Base-by-base conservation (phyloP, 2,888 invertebrate species). In the Plebejus melissa region DNA sequence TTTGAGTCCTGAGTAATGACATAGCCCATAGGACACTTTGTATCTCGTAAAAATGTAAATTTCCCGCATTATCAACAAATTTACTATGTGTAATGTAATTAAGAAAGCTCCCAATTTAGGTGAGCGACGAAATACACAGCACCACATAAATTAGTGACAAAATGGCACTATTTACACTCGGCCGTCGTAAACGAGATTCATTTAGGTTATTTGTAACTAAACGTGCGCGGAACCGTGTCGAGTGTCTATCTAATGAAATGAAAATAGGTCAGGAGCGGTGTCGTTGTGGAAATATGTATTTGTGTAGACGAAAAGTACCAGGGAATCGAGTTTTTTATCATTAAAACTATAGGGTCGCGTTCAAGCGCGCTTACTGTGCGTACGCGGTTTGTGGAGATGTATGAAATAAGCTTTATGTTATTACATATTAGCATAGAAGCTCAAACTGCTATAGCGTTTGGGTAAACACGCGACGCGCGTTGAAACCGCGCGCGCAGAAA, bases 151-250 rank as follows among this genome's bases (percentile, higher is more conserved):
- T 65, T 65, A 13, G 41, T 46, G 41, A 71, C 71, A 46, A 71
- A 11, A 71, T n/a, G 41, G 46, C 46, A 22, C 71, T 41, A 71
- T 41, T 46, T 71, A 71, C 46, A 71, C 71, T 22, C 11, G 46
- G 46, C 41, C 71, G 71, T 11, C 71, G 46, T 71, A 71, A 46
- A 71, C 41, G 9, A 71, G 71, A 71, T 41, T 71, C 71, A 71
- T 71, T 71, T 46, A 71, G 71, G 65, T 65, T 65, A 65, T 65
- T 65, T 65, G 65, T 65, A 32, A 65, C 65, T 65, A 65, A 65
- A 65, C 65, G 65, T 36, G 65, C 16, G 65, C 65, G 32, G 32
- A 65, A 65, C 65, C 22, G 65, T 65, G 65, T 65, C 65, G 32
- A 65, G 65, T 65, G 65, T 32, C 32, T 65, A 36, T 65, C 65